Evolutionary conservation across 2,797 vertebrate genomes (phyloP), one percentile per base, ranked within the genome.

Genomic region (Catamblyrhynchus diadema): DNA sequence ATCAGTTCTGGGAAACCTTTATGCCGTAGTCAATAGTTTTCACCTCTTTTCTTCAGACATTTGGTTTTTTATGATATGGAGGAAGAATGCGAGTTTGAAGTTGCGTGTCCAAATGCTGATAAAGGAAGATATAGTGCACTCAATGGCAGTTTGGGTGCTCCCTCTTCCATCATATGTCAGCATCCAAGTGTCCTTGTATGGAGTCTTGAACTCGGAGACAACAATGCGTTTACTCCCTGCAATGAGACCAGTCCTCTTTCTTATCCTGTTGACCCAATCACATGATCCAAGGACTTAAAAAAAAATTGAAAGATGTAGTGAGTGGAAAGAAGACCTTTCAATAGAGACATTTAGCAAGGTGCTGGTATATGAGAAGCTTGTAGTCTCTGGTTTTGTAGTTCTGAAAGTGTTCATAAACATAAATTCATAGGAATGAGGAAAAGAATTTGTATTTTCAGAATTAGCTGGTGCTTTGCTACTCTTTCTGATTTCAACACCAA

Each of bases 181-280:
- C 14, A 27, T 54, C 15, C 4, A 2, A 17, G 5, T 19, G n/a
- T 42, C 24, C 19, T 28, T 47, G 1, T 27, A 11, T 30, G 24
- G 24, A 45, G n/a, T 27, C n/a, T 21, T 53, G 50, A 18, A 44
- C 7, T 45, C 25, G 35, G 39, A 77, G 56, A 28, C 8, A 35
- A 0, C 12, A 9, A 2, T 4, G 9, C 1, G 2, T 70, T 80
- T 53, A 32, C 83, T 35, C 28, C 0, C 0, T 41, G 28, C 7
- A 1, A 5, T 10, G 19, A 77, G 14, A 41, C 18, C 15, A 6
- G 25, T 33, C 16, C 5, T 64, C 28, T 48, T 66, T 88, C 17
- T 73, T 16, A 33, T 54, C 18, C 44, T 33, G 9, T 57, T 81
- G 32, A 41, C 62, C 12, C 32, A 33, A 1, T 61, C 19, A 7